A percentile compares a stretch with the other conserved stretches of the same genome.
These are phyloP conservation scores for Trissolcus basalis DNA, from an alignment of 1,140 invertebrate genomes.

Conservation along the genomic window DNA sequence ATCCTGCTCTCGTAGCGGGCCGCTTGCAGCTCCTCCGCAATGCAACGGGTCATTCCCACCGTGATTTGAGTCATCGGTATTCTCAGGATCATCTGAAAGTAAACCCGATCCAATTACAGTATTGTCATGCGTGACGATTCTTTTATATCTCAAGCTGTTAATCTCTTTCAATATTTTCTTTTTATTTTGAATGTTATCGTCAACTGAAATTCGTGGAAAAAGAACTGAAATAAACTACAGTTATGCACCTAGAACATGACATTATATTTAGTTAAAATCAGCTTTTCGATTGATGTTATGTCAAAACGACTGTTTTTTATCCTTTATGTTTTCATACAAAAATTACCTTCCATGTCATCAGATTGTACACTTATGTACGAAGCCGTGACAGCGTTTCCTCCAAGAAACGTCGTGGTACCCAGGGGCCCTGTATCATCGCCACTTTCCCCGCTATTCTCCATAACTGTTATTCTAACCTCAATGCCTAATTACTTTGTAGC, in stretches of 20 bases:
- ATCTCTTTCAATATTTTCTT: no score
- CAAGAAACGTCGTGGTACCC: slow-evolving; percentile 68
- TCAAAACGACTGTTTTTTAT: no score
- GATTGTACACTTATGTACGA: slow-evolving; percentile 74
- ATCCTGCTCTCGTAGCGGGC: slow-evolving; percentile 90
- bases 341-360: slow-evolving; percentile 76
- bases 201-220: no score
- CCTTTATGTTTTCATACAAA: neutral
- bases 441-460: slow-evolving; percentile 78
- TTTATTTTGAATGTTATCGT: no score
- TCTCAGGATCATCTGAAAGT: slow-evolving; percentile 78
- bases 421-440: slow-evolving; percentile 74
- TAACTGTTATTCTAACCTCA: slow-evolving; percentile 55
- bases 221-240: no score
- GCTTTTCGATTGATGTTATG: no score
- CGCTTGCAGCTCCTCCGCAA: slow-evolving; percentile 76
- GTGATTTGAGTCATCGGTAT: slow-evolving; percentile 85
- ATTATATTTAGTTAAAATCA: no score
- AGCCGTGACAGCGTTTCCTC: slow-evolving; percentile 66
- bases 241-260: no score
- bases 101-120: neutral
- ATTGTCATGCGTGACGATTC: neutral
- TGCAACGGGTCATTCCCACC: slow-evolving; percentile 73
- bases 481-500: slow-evolving; percentile 12
- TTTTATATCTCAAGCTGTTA: no score